Conservation (phyloP, 2,797 vertebrate genomes). For the Bovichtus diacanthus region DNA sequence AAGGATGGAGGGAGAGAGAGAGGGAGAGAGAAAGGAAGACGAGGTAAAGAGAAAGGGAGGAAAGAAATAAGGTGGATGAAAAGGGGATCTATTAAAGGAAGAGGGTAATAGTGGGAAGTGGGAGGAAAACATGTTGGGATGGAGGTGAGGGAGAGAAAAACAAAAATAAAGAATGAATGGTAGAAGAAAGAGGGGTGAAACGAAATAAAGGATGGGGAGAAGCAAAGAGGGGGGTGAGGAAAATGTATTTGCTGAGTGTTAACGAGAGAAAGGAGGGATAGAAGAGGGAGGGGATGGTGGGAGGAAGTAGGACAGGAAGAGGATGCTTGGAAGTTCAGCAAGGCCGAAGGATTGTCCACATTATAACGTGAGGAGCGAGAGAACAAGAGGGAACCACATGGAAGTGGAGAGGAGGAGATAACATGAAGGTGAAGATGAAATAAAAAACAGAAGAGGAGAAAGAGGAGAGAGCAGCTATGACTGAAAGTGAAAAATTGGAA, state of each 20-base stretch:
- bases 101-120: too few species aligned
- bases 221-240: neutral
- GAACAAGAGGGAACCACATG: neutral
- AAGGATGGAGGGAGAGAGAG: conserved; percentile 19
- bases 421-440: neutral
- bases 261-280: neutral
- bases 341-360: neutral
- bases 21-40: neutral
- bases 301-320: neutral
- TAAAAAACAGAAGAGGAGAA: neutral
- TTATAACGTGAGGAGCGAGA: neutral
- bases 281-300: neutral
- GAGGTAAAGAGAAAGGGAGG: neutral
- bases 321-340: neutral
- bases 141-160: too few species aligned
- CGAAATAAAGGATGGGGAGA: conserved; percentile 2
- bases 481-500: neutral
- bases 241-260: neutral
- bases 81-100: too few species aligned
- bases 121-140: too few species aligned
- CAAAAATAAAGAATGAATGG: neutral
- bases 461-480: neutral
- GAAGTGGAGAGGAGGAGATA: neutral
- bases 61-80: too few species aligned
- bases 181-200: neutral